phyloP scores from a whole-genome alignment of 2,113 vertebrate species.

The Alethe castanea region DNA sequence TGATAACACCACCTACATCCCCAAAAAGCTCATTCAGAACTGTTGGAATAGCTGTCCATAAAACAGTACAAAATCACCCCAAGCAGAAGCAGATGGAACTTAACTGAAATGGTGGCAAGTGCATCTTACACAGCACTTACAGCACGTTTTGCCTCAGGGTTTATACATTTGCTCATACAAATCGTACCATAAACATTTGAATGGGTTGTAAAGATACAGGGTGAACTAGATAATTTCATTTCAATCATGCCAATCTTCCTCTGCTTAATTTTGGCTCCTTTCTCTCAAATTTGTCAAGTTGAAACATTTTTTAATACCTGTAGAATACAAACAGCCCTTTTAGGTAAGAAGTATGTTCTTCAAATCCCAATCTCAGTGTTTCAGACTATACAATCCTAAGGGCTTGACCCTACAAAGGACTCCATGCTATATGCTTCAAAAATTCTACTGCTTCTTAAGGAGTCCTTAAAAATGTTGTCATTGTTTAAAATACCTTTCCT shows the following conservation, averaged over 20 bases:
- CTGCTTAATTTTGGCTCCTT: not conserved
- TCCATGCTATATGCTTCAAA: not conserved
- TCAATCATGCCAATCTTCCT: not conserved
- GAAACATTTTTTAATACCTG: not conserved
- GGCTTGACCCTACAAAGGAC: not conserved
- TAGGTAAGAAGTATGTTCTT: not conserved
- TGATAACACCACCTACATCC: not conserved
- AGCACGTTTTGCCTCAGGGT: not conserved
- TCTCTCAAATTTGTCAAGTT: not conserved
- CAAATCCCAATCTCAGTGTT: not conserved
- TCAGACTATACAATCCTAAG: not conserved
- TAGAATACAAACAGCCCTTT: not conserved
- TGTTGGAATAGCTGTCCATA: not conserved
- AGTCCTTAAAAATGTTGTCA: not conserved
- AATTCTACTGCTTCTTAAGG: not conserved
- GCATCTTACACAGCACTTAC: not conserved
- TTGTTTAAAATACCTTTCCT: not conserved
- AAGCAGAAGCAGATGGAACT: conserved; percentile 3
- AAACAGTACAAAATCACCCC: not conserved
- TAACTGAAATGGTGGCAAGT: not conserved
- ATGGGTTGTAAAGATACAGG: not conserved
- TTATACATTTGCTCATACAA: not conserved
- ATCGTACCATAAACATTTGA: not conserved
- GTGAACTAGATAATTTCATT: not conserved
- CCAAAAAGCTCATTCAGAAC: not conserved